These are phyloP conservation scores for Myopa tessellatipennis DNA, from an alignment of 2,888 invertebrate genomes.

Conservation along the genomic window DNA sequence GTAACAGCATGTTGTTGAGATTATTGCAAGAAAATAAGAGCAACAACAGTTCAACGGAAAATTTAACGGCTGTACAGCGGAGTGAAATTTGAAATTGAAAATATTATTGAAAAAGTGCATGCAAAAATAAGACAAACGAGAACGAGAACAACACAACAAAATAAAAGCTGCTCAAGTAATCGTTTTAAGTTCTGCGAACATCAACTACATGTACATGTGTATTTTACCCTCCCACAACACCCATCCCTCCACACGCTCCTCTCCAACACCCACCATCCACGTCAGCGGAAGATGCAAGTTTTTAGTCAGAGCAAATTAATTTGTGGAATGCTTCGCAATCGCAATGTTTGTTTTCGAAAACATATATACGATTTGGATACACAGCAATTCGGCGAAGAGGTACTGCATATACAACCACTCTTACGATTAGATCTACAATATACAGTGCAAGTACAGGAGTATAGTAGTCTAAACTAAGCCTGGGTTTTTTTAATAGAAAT, in stretches of 20 bases:
- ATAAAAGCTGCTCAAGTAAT: not conserved
- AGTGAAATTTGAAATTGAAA: too few species aligned
- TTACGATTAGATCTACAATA: not conserved
- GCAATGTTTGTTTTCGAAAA: too few species aligned
- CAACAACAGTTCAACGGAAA: not conserved
- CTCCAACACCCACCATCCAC: conserved; percentile 3
- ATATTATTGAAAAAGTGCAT: not conserved
- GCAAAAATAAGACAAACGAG: not conserved
- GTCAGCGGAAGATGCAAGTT: not conserved
- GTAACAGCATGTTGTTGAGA: too few species aligned
- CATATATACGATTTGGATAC: not conserved
- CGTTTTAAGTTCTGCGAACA: conserved; percentile 16
- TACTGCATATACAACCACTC: not conserved
- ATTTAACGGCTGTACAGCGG: not conserved
- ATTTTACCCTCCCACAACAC: too few species aligned
- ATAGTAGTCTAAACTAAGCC: too few species aligned
- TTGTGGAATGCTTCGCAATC: not conserved
- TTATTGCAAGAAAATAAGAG: not conserved
- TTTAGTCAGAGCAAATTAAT: conserved; percentile 2
- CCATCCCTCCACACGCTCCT: conserved; percentile 47
- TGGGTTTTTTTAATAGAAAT: too few species aligned
- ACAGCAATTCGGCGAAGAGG: too few species aligned
- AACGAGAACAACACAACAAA: not conserved
- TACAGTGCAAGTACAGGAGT: not conserved
- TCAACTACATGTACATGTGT: not conserved